Conservation (phyloP, 2,113 vertebrate species). For the Ptyas mucosa region DNA sequence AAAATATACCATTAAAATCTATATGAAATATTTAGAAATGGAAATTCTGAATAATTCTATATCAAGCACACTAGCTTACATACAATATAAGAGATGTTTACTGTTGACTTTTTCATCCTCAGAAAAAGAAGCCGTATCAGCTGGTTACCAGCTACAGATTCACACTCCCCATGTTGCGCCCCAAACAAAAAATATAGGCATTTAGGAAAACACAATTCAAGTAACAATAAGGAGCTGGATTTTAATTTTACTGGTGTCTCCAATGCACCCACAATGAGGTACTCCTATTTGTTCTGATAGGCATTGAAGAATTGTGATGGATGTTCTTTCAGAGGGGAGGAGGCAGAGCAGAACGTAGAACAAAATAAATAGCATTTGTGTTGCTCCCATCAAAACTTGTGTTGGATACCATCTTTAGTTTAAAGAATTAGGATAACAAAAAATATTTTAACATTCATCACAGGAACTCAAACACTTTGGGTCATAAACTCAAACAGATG, state of each 20-base stretch:
- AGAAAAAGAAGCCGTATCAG: conserved; percentile 69
- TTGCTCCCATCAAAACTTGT: conserved; percentile 20
- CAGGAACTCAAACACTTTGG: conserved; percentile 50
- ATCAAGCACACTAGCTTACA: conserved; percentile 65
- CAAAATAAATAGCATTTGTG: conserved; percentile 50
- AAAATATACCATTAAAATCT: conserved; percentile 79
- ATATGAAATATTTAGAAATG: conserved; percentile 73
- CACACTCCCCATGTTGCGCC: background rate
- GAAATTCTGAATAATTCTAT: conserved; percentile 71
- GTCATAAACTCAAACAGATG: conserved; percentile 31
- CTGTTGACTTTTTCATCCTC: conserved; percentile 49
- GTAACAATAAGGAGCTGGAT: conserved; percentile 27
- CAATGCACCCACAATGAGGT: background rate
- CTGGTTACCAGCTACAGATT: conserved; percentile 80
- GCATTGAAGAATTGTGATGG: conserved; percentile 25
- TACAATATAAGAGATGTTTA: conserved; percentile 66
- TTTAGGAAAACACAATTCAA: conserved; percentile 58
- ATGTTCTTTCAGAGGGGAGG: conserved; percentile 12
- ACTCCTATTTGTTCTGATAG: conserved; percentile 30
- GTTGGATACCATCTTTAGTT: conserved; percentile 61
- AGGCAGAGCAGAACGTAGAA: conserved; percentile 29
- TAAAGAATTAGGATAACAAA: conserved; percentile 52
- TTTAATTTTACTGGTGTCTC: conserved; percentile 5
- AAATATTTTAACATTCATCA: conserved; percentile 57
- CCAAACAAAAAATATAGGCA: conserved; percentile 51